Base-by-base conservation (phyloP, 2,888 invertebrate species). In the Pristionchus mayeri region DNA sequence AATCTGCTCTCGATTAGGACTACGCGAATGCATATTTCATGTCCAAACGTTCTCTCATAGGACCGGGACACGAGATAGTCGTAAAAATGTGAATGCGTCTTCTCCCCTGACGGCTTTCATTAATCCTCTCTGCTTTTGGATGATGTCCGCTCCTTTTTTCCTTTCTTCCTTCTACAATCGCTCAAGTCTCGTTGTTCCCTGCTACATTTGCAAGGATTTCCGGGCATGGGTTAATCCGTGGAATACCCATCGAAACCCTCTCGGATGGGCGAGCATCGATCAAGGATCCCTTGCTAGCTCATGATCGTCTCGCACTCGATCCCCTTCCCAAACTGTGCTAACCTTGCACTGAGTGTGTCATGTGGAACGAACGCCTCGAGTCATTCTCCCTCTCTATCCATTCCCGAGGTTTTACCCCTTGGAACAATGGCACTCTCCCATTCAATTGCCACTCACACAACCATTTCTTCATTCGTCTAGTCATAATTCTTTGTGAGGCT, bases 321-420 rank as follows among this genome's bases (percentile, higher is more conserved):
- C 27, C 57, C 27, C 60, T 30, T 30, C 16, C 2, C 63, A 34
- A 34, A 60, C 27, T 27, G 27, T 21, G 0, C 54, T 63, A 63
- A 63, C 63, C 63, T 63, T 63, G 18, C 63, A 63, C 34, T 63
- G n/a, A 44, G 6, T 44, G 44, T 44, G 63, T 63, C 63, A 63
- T 63, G 63, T 34, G 63, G 30, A 34, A n/a, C n/a, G n/a, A n/a
- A 30, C 34, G 63, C 63, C 63, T 34, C 63, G 63, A 63, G 63
- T 34, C 34, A 63, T 63, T 37, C 34, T 2, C 34, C 34, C 63
- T 3, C 63, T 34, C 18, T 11, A 30, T 34, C 27, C 34, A 63
- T 63, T 63, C 63, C 63, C 63, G 63, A 63, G 63, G 30, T 63
- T 34, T 63, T 63, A 18, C 34, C 30, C 27, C 30, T 63, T 63